Evolutionary conservation across 2,113 vertebrate genomes (phyloP).

Genomic region (Amphiprion ocellaris): DNA sequence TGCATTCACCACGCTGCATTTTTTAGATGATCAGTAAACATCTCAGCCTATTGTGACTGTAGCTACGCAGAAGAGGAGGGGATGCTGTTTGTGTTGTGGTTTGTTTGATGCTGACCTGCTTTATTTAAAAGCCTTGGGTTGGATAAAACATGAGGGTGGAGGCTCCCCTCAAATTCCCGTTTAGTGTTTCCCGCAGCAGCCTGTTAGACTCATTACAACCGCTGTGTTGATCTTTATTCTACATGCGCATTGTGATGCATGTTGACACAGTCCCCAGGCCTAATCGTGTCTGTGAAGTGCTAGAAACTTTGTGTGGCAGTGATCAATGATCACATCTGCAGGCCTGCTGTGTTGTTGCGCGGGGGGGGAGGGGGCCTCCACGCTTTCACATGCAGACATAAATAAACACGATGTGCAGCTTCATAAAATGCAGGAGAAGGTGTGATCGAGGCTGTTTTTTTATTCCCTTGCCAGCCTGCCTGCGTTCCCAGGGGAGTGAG

Average conservation of each 20-base stretch:
- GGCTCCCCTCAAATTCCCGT: slow-evolving; percentile 43
- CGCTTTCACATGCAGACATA: background rate
- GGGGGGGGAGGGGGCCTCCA: background rate
- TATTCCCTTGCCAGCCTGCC: slow-evolving; percentile 9
- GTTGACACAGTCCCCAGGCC: background rate
- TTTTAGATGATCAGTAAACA: slow-evolving; percentile 37
- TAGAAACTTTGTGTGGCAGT: slow-evolving; percentile 67
- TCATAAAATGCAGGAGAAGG: slow-evolving; percentile 9
- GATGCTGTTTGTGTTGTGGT: slow-evolving; percentile 1
- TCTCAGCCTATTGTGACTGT: slow-evolving; percentile 4
- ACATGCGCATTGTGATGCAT: background rate
- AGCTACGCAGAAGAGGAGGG: slow-evolving; percentile 18
- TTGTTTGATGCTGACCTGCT: slow-evolving; percentile 21
- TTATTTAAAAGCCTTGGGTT: slow-evolving; percentile 26
- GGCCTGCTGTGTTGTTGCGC: slow-evolving; percentile 14
- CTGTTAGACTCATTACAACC: slow-evolving; percentile 1
- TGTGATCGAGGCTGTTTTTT: background rate
- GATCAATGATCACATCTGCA: slow-evolving; percentile 40
- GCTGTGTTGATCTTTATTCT: background rate
- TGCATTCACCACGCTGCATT: slow-evolving; percentile 54
- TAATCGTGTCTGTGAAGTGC: slow-evolving; percentile 39
- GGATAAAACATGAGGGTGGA: slow-evolving; percentile 49
- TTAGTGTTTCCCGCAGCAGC: slow-evolving; percentile 31
- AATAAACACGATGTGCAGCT: background rate
- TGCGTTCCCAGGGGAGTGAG: slow-evolving; percentile 4